phyloP scores from a whole-genome alignment of 2,113 vertebrate species.

The Ailuropoda melanoleuca region DNA sequence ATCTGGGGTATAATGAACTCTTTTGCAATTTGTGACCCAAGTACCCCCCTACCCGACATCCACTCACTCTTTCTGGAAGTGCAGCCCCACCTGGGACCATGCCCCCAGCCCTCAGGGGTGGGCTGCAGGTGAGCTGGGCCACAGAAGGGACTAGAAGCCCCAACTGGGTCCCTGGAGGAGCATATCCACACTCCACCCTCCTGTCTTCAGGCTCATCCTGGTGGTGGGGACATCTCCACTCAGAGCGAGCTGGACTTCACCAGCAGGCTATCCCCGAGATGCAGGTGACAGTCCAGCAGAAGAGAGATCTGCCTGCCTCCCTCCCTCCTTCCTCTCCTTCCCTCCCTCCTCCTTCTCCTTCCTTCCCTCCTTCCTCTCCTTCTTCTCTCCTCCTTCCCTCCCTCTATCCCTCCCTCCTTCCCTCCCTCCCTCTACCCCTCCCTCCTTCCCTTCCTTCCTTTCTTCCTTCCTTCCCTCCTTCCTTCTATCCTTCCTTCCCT shows the following conservation, averaged over 20 bases:
- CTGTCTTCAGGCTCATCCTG: accelerated
- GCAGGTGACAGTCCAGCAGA: too few species aligned
- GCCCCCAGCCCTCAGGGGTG: neutral
- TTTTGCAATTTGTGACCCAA: neutral
- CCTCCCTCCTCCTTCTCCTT: neutral
- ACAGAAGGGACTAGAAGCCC: neutral
- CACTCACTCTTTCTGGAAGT: neutral
- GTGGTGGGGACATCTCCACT: accelerated
- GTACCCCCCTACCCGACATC: neutral
- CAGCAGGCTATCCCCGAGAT: accelerated
- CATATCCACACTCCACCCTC: accelerated
- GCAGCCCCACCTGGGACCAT: accelerated
- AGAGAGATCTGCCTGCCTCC: neutral
- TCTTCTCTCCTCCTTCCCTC: neutral
- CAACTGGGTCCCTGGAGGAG: accelerated
- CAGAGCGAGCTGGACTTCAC: accelerated
- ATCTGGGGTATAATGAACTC: neutral
- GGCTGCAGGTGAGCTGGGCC: neutral
- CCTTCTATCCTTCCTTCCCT: neutral
- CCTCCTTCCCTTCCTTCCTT: neutral
- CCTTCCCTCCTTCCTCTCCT: neutral
- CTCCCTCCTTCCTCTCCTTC: neutral
- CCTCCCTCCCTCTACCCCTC: neutral
- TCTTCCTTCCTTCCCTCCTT: too few species aligned
- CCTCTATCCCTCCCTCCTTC: too few species aligned